Base-by-base conservation (phyloP, 1,140 invertebrate species). In the Spodoptera litura region DNA sequence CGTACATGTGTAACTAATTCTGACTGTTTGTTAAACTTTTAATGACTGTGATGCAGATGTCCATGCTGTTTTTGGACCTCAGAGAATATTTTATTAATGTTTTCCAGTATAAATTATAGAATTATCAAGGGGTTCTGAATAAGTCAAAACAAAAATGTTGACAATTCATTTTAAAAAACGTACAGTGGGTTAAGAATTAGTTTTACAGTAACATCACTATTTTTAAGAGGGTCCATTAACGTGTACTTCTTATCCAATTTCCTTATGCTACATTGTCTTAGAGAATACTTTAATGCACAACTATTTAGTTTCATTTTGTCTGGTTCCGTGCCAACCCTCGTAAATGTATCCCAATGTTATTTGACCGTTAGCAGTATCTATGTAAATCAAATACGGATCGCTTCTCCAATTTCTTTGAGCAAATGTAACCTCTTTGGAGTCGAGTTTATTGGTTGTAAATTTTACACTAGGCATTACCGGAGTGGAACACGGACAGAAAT, bases 311-410 rank as follows among this genome's bases (percentile, higher is more conserved):
- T 52, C 9, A 68, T 52, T 31, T 38, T 52, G 27, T 52, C 49
- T 51, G 66, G 66, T 70, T 49, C 66, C 44, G 25, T 53, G 49
- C 66, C 66, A 70, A 53, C 66, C 66, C 49, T 70, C n/a, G 49
- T 49, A 9, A 68, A 11, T 27, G 64, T 52, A 68, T 25, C 64
- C 27, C 52, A 44, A 71, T 56, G 52, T 71, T 56, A 55, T 56
- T 20, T 20, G 52, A 56, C 68, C 27, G 68, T 71, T 71, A 55
- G 52, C 52, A n/a, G 52, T 71, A 55, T 71, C 13, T 71, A 71
- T 71, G 68, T 71, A 56, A 71, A 71, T 71, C 31, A 56, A 71
- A 71, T 56, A 53, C 31, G 68, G 31, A 53, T 31, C 12, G 52
- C 8, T 11, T 56, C 31, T 71, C 20, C 49, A 53, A 56, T 56